A percentile compares a stretch with the other conserved stretches of the same genome.
Conservation (phyloP, 2,888 invertebrate genomes). For the Hirtodrosophila duncani region DNA sequence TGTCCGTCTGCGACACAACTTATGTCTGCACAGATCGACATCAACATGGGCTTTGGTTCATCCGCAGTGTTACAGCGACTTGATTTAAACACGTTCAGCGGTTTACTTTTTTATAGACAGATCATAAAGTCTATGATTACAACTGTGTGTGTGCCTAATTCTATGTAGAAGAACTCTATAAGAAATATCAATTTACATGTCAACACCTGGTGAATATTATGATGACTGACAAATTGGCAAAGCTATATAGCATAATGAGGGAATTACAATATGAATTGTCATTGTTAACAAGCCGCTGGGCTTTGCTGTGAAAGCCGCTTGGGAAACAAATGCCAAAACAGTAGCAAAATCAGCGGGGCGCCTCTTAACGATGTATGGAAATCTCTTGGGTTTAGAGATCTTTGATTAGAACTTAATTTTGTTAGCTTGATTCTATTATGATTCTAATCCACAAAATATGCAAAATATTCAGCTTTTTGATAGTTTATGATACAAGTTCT, state of each 20-base stretch:
- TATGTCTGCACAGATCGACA: background rate
- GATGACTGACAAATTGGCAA: slow-evolving; percentile 54
- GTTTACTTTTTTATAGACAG: slow-evolving; percentile 20
- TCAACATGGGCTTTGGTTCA: slow-evolving; percentile 14
- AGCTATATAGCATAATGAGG: slow-evolving; percentile 15
- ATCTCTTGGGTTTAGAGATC: too few relatives aligned
- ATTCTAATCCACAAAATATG: too few relatives aligned
- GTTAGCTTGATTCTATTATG: too few relatives aligned
- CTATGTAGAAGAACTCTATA: too few relatives aligned
- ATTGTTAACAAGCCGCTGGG: slow-evolving; percentile 17
- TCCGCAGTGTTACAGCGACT: slow-evolving; percentile 47
- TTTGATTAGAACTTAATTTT: too few relatives aligned
- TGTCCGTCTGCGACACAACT: slow-evolving; percentile 2
- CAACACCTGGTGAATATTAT: slow-evolving; percentile 44
- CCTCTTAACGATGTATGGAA: too few relatives aligned
- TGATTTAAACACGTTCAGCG: slow-evolving; percentile 47
- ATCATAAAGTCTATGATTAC: slow-evolving; percentile 35
- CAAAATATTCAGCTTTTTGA: too few relatives aligned
- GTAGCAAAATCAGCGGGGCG: too few relatives aligned
- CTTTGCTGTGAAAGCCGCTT: slow-evolving; percentile 10
- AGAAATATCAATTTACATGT: slow-evolving; percentile 65
- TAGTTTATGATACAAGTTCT: too few relatives aligned
- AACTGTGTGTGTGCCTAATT: slow-evolving; percentile 18
- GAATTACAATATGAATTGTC: slow-evolving; percentile 26
- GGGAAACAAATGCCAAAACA: slow-evolving; percentile 26